Percentiles rank a stretch among this genome's conserved stretches.
phyloP scores from a whole-genome alignment of 2,113 vertebrate genomes.

The Lasiurus cinereus region DNA sequence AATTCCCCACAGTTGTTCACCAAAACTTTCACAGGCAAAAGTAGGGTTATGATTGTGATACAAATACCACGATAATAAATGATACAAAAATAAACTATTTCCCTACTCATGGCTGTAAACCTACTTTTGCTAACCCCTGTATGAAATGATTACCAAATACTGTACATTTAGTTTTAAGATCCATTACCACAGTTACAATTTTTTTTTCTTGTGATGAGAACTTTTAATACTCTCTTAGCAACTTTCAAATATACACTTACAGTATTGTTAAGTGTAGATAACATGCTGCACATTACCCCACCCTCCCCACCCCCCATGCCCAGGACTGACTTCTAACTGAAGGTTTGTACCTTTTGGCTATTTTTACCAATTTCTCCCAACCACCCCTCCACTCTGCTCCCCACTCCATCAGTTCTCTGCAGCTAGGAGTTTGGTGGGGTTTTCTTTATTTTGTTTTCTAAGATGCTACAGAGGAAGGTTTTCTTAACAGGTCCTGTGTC shows the following conservation, averaged over 20 bases:
- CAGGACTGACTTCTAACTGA: background rate
- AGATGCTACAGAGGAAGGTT: background rate
- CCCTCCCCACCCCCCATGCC: no score
- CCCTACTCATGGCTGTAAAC: background rate
- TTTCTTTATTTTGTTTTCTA: background rate
- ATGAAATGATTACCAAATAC: background rate
- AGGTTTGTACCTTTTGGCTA: background rate
- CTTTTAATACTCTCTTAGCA: background rate
- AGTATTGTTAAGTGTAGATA: background rate
- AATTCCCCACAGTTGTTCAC: background rate
- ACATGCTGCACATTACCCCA: background rate
- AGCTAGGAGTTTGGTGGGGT: background rate
- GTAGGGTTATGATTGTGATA: background rate
- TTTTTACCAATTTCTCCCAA: background rate
- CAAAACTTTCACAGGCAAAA: background rate
- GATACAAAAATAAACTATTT: background rate
- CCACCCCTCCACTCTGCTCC: background rate
- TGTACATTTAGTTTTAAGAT: background rate
- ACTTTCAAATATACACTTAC: background rate
- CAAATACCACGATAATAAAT: background rate
- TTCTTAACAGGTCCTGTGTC: background rate
- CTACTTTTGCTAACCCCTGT: background rate
- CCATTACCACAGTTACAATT: background rate
- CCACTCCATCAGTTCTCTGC: background rate
- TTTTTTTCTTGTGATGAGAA: background rate